Evolutionary conservation across 1,140 invertebrate species (phyloP), one percentile per base, ranked within the genome.

Genomic region (Diabrotica virgifera): DNA sequence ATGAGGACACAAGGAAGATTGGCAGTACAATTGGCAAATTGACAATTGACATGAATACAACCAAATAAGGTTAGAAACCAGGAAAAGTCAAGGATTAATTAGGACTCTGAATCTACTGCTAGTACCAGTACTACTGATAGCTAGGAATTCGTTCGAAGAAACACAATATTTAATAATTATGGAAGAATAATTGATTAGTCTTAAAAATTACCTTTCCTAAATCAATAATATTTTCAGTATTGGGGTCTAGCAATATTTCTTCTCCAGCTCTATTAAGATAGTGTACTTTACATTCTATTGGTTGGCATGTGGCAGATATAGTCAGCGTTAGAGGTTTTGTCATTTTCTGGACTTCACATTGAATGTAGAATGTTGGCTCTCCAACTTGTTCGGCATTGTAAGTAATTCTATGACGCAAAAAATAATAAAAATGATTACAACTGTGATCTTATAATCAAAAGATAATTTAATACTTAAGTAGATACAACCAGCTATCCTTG

Each of bases 181-280:
- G 24, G 4, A 24, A 24, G 24, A 24, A 24, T 24, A 24, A 24
- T 24, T 24, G 24, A 4, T 24, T 24, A 4, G 24, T 24, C 1
- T 24, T 1, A 24, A 2, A 1, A 24, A 24, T 24, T n/a, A 81
- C 80, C 56, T 74, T 72, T 65, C 75, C 78, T 46, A 81, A 67
- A 54, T 81, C 77, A n/a, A 82, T 70, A 9, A 72, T 54, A 61
- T 82, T 82, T 8, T 74, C 72, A n/a, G 52, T 64, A 54, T 77
- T 60, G 5, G 72, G 37, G 46, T 64, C 51, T 50, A 81, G 56
- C 59, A 59, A 58, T 8, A 71, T 60, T 11, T 62, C 63, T 52
- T 73, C 63, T 13, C 65, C 64, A 5, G 63, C 61, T 12, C 63
- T 37, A 58, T 70, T 57, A n/a, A 59, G 37, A 46, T 69, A 71